Evolutionary conservation across 64 coral and sea anemone genomes (phyloP).

Genomic region (Montipora sp.): DNA sequence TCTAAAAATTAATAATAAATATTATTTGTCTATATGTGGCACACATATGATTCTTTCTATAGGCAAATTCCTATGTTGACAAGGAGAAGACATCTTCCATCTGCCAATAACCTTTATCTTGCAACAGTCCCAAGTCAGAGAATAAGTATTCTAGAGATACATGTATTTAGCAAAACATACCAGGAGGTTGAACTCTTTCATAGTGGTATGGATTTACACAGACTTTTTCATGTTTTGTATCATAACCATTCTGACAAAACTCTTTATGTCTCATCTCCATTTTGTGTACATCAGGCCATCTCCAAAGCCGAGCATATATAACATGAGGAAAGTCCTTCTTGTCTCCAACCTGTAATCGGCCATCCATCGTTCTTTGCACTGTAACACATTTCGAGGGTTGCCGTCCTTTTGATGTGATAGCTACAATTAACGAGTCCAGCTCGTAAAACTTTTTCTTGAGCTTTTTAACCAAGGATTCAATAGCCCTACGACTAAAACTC

Average conservation of each 20-base stretch:
- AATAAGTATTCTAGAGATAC: neutral
- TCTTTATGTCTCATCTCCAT: conserved; percentile 99
- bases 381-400: conserved; percentile 98
- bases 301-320: conserved; percentile 96
- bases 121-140: too few species aligned
- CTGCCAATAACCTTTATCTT: too few species aligned
- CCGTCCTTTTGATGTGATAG: conserved; percentile 94
- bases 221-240: conserved; percentile 98
- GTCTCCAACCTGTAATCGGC: conserved; percentile 96
- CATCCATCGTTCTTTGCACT: conserved; percentile 96
- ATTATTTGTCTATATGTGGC: too few species aligned
- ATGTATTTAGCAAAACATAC: conserved; percentile 34
- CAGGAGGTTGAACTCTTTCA: conserved; percentile 98
- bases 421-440: conserved; percentile 94
- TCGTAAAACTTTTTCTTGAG: conserved; percentile 97
- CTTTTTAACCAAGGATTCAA: conserved; percentile 97
- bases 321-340: conserved; percentile 99
- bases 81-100: too few species aligned
- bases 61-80: too few species aligned
- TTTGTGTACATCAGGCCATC: conserved; percentile 98
- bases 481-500: conserved; percentile 95
- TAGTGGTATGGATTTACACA: conserved; percentile 99
- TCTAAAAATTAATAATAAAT: too few species aligned
- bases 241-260: conserved; percentile 99
- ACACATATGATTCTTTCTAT: too few species aligned